phyloP scores from a whole-genome alignment of 2,113 vertebrate species.

The Clarias macrocephalus region DNA sequence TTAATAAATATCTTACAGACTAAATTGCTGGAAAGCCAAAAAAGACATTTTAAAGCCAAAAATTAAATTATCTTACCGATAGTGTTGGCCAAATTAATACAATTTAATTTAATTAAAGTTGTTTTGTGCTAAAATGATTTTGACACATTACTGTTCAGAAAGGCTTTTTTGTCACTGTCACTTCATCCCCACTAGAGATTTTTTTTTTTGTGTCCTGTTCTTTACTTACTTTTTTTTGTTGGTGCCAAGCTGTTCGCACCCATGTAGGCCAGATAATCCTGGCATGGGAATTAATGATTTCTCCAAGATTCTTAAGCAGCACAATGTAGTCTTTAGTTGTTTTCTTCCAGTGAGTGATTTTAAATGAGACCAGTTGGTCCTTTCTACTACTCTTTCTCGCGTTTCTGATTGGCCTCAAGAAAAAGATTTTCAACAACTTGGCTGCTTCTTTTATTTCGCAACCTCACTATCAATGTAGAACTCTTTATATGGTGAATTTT shows the following conservation, averaged over 20 bases:
- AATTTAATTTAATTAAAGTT: not conserved
- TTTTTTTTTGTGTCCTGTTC: slow-evolving; percentile 5
- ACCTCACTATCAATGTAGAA: not conserved
- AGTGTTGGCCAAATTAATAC: not conserved
- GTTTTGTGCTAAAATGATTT: not conserved
- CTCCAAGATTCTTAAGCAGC: not conserved
- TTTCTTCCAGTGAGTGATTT: not conserved
- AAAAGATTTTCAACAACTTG: slow-evolving; percentile 34
- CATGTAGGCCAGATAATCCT: slow-evolving; percentile 12
- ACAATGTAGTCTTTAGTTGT: slow-evolving; percentile 14
- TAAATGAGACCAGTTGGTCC: slow-evolving; percentile 15
- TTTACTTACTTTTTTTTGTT: not conserved
- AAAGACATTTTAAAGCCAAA: not conserved
- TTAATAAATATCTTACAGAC: not conserved
- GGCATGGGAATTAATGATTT: not conserved
- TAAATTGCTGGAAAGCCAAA: not conserved
- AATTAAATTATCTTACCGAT: not conserved
- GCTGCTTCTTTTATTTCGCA: slow-evolving; percentile 11
- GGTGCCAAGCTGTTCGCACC: slow-evolving; percentile 3
- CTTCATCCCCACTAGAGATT: no score
- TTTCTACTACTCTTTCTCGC: slow-evolving; percentile 4
- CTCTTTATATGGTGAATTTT: not conserved
- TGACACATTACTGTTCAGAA: not conserved
- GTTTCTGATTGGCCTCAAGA: not conserved
- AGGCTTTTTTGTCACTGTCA: not conserved